These are phyloP conservation scores for Drosophila flavopinicola DNA, from an alignment of 2,888 invertebrate genomes.

Conservation along the genomic window DNA sequence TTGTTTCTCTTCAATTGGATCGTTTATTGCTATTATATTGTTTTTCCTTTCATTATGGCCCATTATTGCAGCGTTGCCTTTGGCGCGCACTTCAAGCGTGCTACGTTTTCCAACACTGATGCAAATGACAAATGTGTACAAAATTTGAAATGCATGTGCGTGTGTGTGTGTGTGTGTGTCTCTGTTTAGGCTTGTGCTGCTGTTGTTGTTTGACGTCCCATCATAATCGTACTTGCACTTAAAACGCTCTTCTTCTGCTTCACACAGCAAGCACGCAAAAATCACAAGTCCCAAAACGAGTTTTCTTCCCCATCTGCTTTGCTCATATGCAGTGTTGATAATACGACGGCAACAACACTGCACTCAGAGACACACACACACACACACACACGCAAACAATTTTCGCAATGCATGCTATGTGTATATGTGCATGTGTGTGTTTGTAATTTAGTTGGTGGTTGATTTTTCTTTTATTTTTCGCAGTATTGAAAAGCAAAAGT, in stretches of 20 bases:
- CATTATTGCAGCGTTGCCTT: constrained; percentile 21
- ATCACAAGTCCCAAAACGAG: constrained; percentile 64
- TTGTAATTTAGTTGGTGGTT: constrained; percentile 57
- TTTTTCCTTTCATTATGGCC: neutral
- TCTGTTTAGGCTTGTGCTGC: too few species aligned
- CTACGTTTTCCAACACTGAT: constrained; percentile 44
- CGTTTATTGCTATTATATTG: neutral
- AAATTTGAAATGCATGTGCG: constrained; percentile 8
- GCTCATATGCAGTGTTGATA: constrained; percentile 55
- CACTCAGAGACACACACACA: constrained; percentile 20
- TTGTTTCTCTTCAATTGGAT: neutral
- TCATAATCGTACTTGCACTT: constrained; percentile 45
- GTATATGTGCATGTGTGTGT: constrained; percentile 18
- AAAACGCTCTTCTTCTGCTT: constrained; percentile 31
- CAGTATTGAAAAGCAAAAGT: constrained; percentile 69
- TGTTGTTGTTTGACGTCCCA: constrained; percentile 31
- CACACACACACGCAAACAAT: constrained; percentile 8
- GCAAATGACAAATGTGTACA: constrained; percentile 20
- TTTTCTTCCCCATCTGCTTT: constrained; percentile 43
- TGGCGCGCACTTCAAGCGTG: constrained; percentile 40
- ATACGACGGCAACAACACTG: constrained; percentile 27
- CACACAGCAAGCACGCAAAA: constrained; percentile 32
- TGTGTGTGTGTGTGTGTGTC: constrained; percentile 4
- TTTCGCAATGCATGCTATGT: constrained; percentile 54
- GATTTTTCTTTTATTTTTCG: constrained; percentile 44